phyloP scores from a whole-genome alignment of 2,888 invertebrate species.

The Tipula vernalis region DNA sequence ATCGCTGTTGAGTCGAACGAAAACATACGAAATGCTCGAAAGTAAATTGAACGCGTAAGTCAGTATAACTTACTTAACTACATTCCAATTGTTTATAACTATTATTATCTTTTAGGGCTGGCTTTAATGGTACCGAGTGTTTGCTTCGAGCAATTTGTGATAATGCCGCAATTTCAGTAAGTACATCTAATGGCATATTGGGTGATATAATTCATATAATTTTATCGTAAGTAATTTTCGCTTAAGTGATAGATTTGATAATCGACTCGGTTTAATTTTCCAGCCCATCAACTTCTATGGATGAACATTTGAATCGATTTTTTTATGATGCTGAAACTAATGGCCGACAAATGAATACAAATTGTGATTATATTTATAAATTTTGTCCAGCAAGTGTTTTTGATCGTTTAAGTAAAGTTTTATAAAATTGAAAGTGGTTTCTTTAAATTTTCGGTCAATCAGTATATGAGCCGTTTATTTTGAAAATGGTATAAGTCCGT shows the following conservation, averaged over 20 bases:
- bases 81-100: too few relatives aligned
- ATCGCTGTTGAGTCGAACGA: not conserved
- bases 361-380: not conserved
- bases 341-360: not conserved
- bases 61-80: too few relatives aligned
- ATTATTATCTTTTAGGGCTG: not conserved
- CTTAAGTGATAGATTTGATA: not conserved
- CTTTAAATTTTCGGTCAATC: too few relatives aligned
- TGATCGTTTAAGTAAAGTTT: not conserved
- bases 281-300: constrained; percentile 5
- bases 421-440: not conserved
- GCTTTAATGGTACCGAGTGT: not conserved
- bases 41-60: not conserved
- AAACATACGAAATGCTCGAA: not conserved
- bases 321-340: constrained; percentile 8
- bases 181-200: not conserved
- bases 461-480: too few relatives aligned
- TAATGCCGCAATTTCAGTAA: not conserved
- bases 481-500: too few relatives aligned
- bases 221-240: not conserved
- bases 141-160: not conserved
- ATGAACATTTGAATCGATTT: not conserved
- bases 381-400: not conserved
- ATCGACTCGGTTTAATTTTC: not conserved
- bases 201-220: not conserved